Evolutionary conservation across 2,797 vertebrate genomes (phyloP).

Genomic region (Lacerta bilineata): DNA sequence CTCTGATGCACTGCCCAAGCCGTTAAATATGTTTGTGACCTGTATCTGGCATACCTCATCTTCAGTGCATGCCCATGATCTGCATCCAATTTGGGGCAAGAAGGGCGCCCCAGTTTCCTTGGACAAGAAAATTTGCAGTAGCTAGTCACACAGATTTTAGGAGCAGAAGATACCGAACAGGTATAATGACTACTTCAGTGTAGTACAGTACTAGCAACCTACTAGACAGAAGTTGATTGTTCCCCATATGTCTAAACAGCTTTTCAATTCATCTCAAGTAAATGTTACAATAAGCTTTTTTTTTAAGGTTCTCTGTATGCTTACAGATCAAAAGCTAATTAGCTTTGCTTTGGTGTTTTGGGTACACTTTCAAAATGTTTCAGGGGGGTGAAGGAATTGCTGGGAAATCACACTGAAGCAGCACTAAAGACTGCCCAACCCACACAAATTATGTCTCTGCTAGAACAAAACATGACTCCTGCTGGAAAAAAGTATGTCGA

Average conservation of each 20-base stretch:
- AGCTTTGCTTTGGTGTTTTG: conserved; percentile 38
- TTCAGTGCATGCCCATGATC: neutral
- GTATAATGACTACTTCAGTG: neutral
- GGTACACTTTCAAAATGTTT: conserved; percentile 28
- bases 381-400: conserved; percentile 22
- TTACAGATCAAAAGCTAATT: conserved; percentile 32
- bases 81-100: neutral
- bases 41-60: neutral
- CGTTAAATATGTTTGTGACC: no score
- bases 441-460: conserved; percentile 37
- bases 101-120: neutral
- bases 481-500: conserved; percentile 42
- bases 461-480: conserved; percentile 50
- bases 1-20: neutral
- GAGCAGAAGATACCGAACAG: neutral
- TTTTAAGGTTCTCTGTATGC: conserved; percentile 17
- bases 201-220: neutral
- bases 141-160: neutral
- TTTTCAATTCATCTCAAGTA: conserved; percentile 20
- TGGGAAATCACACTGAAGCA: conserved; percentile 49
- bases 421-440: conserved; percentile 41
- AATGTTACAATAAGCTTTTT: conserved; percentile 34
- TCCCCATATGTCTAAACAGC: neutral
- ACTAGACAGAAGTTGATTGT: neutral
- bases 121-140: neutral